Base-by-base conservation (phyloP, 2,113 vertebrate genomes). In the Eulemur rufifrons region DNA sequence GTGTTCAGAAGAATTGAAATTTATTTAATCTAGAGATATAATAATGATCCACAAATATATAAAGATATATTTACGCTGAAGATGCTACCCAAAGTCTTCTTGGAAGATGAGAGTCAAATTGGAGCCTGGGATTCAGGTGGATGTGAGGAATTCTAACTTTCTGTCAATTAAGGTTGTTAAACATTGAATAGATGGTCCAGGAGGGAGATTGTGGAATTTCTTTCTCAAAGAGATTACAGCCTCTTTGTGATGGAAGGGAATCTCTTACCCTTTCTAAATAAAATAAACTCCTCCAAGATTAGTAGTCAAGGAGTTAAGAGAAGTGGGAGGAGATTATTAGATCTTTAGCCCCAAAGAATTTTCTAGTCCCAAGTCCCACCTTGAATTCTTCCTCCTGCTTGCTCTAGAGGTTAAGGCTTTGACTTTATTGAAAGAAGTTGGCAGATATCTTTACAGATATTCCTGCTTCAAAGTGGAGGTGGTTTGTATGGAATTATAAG, bases 21-120 rank as follows among this genome's bases (percentile, higher is more conserved):
- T 56, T 87, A 64, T 59, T 89, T 84, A 37, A 47, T 90, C 47
- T 97, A 73, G 78, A 96, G 69, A 64, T 76, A 74, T 4, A 86
- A 50, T 74, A 85, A 59, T 87, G 52, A 50, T 71, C 20, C 78
- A 61, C 34, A 84, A 73, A n/a, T 71, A 34, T 25, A 63, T 64
- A 84, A 68, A 74, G 20, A 69, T 21, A 76, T 42, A 45, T 74
- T 82, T 69, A 82, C 32, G 3, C 21, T 47, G 34, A 73, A 86
- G 73, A 82, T 4, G 56, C 52, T 59, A 54, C 27, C 25, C 89
- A 2, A 69, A 78, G 42, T 37, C 93, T 89, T 88, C 56, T 32
- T 68, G 20, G 73, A 85, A 95, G 66, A 71, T 25, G 74, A 29
- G 42, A 9, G 14, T 92, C 76, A 69, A 3, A 11, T 8, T 95